Conservation (phyloP, 2,888 invertebrate genomes). For the Lepidonotus clava region DNA sequence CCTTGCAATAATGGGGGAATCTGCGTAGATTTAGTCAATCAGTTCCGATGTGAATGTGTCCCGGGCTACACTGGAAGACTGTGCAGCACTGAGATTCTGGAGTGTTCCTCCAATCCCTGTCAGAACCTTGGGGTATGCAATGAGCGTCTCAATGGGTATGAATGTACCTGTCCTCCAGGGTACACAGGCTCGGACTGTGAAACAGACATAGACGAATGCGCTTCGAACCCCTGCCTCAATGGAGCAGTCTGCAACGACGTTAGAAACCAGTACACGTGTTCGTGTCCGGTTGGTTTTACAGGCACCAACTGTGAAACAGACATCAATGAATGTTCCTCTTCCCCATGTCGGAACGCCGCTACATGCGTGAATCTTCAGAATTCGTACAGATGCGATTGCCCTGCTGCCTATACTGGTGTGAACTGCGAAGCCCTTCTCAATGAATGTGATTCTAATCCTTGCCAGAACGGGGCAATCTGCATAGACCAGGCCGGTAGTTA, state of each 20-base stretch:
- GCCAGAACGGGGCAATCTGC: slow-evolving; percentile 57
- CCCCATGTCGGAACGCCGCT: slow-evolving; percentile 95
- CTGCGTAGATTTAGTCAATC: slow-evolving; percentile 57
- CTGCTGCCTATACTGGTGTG: slow-evolving; percentile 81
- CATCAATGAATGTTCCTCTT: slow-evolving; percentile 82
- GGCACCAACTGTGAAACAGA: slow-evolving; percentile 57
- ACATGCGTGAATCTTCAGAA: slow-evolving; percentile 96
- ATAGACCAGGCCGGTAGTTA: slow-evolving; percentile 59
- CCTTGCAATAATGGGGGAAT: slow-evolving; percentile 61
- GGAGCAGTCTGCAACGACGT: slow-evolving; percentile 82
- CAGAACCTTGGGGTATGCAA: slow-evolving; percentile 92
- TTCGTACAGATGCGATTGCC: slow-evolving; percentile 76
- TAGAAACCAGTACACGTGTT: slow-evolving; percentile 65
- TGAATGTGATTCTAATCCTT: slow-evolving; percentile 87
- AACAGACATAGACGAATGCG: slow-evolving; percentile 91
- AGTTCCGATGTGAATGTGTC: slow-evolving; percentile 54
- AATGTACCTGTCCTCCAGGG: slow-evolving; percentile 59
- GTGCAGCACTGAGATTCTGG: slow-evolving; percentile 64
- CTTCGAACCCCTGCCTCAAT: slow-evolving; percentile 88
- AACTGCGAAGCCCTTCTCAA: slow-evolving; percentile 96
- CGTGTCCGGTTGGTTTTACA: slow-evolving; percentile 60
- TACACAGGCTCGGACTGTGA: slow-evolving; percentile 82
- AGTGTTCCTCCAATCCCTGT: slow-evolving; percentile 90
- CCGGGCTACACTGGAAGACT: slow-evolving; percentile 57
- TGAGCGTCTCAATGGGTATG: slow-evolving; percentile 77